phyloP scores from a whole-genome alignment of 2,797 vertebrate genomes.

The Argentina silus region DNA sequence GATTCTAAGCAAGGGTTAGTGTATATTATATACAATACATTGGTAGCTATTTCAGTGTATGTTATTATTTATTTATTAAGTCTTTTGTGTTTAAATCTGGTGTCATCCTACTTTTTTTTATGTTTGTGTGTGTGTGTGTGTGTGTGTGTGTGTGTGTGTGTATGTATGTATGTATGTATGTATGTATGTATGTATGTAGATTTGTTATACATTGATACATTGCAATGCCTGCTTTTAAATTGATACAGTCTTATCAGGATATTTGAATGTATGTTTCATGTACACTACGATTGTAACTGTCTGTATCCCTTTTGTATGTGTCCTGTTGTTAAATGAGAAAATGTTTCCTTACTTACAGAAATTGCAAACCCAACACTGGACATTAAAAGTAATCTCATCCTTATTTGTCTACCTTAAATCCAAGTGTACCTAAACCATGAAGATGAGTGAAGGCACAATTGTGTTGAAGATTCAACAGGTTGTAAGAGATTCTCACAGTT shows the following conservation, averaged over 20 bases:
- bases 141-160: no score
- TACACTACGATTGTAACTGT: background rate
- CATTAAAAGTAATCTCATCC: background rate
- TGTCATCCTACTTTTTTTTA: no score
- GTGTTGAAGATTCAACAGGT: slow-evolving; percentile 4
- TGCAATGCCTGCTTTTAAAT: background rate
- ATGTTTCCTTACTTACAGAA: no score
- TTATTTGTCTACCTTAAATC: background rate
- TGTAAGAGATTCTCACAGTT: background rate
- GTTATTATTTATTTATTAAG: no score
- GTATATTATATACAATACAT: no score
- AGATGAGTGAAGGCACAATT: background rate
- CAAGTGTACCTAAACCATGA: background rate
- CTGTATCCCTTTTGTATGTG: background rate
- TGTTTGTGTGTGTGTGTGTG: no score
- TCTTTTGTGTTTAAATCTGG: no score
- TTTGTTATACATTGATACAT: background rate
- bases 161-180: no score
- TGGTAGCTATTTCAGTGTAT: no score
- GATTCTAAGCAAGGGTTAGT: no score
- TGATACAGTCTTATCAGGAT: background rate
- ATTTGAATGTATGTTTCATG: background rate
- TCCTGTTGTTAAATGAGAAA: background rate
- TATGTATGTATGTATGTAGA: no score
- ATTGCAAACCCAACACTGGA: background rate